Evolutionary conservation across 2,797 vertebrate genomes (phyloP), one percentile per base, ranked within the genome.

Genomic region (Sitta carolinensis): DNA sequence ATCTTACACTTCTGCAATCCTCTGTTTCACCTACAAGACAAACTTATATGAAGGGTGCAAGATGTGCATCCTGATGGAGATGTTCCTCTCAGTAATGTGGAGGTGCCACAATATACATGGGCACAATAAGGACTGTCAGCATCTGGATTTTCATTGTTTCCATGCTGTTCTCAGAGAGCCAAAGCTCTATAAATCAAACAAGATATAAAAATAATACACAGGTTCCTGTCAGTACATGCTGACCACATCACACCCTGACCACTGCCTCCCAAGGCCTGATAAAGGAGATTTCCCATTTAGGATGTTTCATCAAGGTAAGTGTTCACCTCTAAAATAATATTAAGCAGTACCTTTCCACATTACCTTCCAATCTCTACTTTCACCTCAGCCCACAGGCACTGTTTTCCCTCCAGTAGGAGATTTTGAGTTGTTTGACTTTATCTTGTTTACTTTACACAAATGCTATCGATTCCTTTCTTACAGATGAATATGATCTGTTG

Each of bases 401-500:
- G 17, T 3, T 75, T 22, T 72, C 48, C 40, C 72, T 82, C 77
- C 73, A 51, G 40, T 1, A 73, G 67, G 47, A 30, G 30, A 64
- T 67, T 89, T 83, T 16, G 36, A 82, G 78, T 58, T 76, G 43
- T 87, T 97, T 81, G 30, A 58, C 61, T 68, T 87, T 69, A 68
- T 48, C 54, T 66, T 81, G 67, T 94, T 96, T 94, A 90, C 70
- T 84, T 90, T 77, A 91, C 67, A 74, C 61, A 93, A 96, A 92
- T 15, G 34, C 48, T 83, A 11, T 85, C 47, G 81, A 13, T 86
- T 94, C 79, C 91, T 75, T 90, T 72, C 84, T 93, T 91, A 84
- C 90, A 96, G 78, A 95, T 87, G 87, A 81, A 90, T 95, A 61
- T 66, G 83, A 96, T 95, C 95, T 90, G 38, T 47, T 87, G 91